Conservation (phyloP, 2,113 vertebrate species). For the Gasterosteus aculeatus region DNA sequence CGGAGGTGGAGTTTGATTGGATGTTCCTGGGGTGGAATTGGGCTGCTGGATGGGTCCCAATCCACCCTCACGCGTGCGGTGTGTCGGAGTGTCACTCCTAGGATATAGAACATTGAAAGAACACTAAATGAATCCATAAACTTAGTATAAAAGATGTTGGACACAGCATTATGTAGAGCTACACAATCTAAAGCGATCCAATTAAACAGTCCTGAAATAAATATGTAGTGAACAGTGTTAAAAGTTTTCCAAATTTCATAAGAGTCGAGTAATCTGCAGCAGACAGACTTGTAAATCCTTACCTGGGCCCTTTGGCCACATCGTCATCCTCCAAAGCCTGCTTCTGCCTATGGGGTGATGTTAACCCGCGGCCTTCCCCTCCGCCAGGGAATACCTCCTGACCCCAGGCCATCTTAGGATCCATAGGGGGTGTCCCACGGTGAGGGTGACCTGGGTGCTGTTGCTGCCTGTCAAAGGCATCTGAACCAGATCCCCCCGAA, state of each 20-base stretch:
- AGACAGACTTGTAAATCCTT: slow-evolving; percentile 17
- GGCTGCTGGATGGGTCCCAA: slow-evolving; percentile 78
- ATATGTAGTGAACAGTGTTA: no score
- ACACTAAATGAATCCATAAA: background rate
- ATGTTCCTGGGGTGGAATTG: slow-evolving; percentile 72
- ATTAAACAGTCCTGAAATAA: background rate
- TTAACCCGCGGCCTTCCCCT: slow-evolving; percentile 78
- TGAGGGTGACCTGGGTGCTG: slow-evolving; percentile 82
- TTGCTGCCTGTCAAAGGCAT: slow-evolving; percentile 88
- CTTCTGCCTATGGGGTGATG: slow-evolving; percentile 86
- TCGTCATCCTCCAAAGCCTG: slow-evolving; percentile 84
- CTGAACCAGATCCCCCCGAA: slow-evolving; percentile 91
- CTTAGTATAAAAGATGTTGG: no score
- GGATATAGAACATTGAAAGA: slow-evolving; percentile 8
- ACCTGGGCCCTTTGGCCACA: slow-evolving; percentile 85
- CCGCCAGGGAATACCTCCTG: slow-evolving; percentile 86
- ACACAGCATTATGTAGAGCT: background rate
- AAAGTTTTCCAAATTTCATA: no score
- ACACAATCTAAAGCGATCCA: background rate
- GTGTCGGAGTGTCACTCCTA: slow-evolving; percentile 90
- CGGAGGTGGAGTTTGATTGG: slow-evolving; percentile 80
- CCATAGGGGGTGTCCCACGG: slow-evolving; percentile 90
- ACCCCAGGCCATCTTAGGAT: slow-evolving; percentile 90
- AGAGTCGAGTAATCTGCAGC: background rate
- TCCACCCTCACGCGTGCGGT: slow-evolving; percentile 79